A percentile compares a stretch with the other conserved stretches of the same genome.
phyloP scores from a whole-genome alignment of 2,797 vertebrate genomes.

The Alauda arvensis region DNA sequence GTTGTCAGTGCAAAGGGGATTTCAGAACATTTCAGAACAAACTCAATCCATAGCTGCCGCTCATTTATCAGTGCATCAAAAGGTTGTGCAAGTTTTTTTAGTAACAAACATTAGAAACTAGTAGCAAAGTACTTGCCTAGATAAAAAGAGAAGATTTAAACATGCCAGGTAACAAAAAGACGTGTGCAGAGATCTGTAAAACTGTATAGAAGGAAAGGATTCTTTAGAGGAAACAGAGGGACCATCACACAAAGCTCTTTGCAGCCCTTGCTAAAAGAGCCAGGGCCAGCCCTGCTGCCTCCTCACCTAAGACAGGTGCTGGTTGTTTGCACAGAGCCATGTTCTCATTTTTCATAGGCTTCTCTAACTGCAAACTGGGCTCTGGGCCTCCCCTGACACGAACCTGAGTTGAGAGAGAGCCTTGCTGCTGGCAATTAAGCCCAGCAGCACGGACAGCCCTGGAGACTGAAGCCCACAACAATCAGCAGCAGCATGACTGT shows the following conservation, averaged over 20 bases:
- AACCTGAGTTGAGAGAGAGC: background rate
- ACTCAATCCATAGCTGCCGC: conserved; percentile 59
- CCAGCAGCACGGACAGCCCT: background rate
- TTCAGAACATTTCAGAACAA: conserved; percentile 67
- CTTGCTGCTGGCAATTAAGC: background rate
- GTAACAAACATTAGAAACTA: conserved; percentile 69
- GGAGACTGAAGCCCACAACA: conserved; percentile 40
- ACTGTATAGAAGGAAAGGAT: conserved; percentile 75
- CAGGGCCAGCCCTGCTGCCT: conserved; percentile 21
- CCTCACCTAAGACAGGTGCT: conserved; percentile 7
- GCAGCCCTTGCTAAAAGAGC: background rate
- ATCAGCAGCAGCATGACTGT: background rate
- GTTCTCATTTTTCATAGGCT: background rate
- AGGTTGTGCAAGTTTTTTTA: conserved; percentile 67
- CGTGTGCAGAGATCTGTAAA: conserved; percentile 67
- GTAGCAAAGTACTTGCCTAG: conserved; percentile 67
- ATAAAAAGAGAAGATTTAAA: conserved; percentile 74
- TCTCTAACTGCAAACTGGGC: background rate
- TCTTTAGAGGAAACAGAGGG: conserved; percentile 60
- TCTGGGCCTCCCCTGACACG: background rate
- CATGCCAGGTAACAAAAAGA: conserved; percentile 77
- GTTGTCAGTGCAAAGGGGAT: conserved; percentile 56
- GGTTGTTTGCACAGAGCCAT: background rate
- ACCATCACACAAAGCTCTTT: background rate
- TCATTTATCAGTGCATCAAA: conserved; percentile 66